A percentile compares a stretch with the other conserved stretches of the same genome.
Conservation (phyloP, 2,113 vertebrate genomes). For the Nothocercus julius region DNA sequence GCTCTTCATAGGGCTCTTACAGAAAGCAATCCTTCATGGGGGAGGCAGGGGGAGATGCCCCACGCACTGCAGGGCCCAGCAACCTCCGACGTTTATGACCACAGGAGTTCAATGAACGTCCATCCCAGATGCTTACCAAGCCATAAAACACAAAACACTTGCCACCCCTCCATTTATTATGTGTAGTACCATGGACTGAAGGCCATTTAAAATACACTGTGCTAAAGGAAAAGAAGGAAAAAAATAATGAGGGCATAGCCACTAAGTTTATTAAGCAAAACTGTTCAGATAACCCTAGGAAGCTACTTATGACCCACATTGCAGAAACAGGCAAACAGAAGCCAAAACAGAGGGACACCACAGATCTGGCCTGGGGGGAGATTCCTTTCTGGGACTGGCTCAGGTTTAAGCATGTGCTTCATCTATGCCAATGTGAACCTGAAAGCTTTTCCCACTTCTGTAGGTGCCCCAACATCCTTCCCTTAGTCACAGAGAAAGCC, state of each 20-base stretch:
- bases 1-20: background rate
- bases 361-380: background rate
- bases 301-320: fast-evolving
- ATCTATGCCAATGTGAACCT: background rate
- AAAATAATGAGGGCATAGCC: background rate
- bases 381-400: background rate
- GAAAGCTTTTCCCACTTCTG: background rate
- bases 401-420: background rate
- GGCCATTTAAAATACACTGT: background rate
- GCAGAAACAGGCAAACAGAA: background rate
- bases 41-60: background rate
- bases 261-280: background rate
- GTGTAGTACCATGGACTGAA: background rate
- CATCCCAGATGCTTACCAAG: background rate
- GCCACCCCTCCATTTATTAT: background rate
- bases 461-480: background rate
- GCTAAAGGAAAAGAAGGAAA: background rate
- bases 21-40: background rate
- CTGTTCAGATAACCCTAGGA: background rate
- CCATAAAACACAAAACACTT: background rate
- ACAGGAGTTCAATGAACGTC: background rate
- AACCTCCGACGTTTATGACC: background rate
- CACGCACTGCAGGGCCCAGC: background rate
- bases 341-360: background rate
- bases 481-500: background rate